phyloP scores from a whole-genome alignment of 1,140 invertebrate species.

The Muscidifurax raptorellus region DNA sequence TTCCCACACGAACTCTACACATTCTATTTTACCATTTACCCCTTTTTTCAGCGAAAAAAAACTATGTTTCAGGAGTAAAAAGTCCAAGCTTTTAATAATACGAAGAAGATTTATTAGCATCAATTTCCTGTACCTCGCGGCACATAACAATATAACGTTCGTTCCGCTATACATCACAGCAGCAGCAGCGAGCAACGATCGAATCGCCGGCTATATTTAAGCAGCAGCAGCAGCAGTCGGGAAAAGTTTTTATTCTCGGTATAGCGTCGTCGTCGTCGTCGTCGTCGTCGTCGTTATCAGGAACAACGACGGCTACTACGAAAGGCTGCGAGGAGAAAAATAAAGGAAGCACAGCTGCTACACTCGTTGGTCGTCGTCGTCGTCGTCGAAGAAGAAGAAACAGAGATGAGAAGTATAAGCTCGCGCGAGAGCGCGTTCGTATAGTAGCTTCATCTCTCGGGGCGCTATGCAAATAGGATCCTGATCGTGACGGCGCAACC shows the following conservation, averaged over 20 bases:
- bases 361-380: too few species aligned
- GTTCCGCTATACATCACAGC: neutral
- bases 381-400: constrained; percentile 23
- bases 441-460: constrained; percentile 61
- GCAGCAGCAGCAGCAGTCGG: neutral
- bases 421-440: constrained; percentile 33
- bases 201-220: constrained; percentile 17
- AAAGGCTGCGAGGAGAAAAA: neutral
- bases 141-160: neutral
- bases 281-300: neutral
- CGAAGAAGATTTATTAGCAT: neutral
- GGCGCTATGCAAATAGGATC: constrained; percentile 68
- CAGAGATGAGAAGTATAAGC: constrained; percentile 34
- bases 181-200: neutral
- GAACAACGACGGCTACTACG: neutral
- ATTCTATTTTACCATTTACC: too few species aligned
- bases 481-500: constrained; percentile 61
- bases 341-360: neutral
- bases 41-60: too few species aligned
- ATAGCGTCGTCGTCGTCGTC: too few species aligned
- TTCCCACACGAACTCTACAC: constrained; percentile 56
- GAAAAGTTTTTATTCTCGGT: constrained; percentile 22
- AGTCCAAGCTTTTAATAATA: neutral
- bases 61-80: too few species aligned
- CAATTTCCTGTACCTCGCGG: neutral